These are phyloP conservation scores for Dendroctonus valens DNA, from an alignment of 1,140 invertebrate genomes.

Conservation along the genomic window DNA sequence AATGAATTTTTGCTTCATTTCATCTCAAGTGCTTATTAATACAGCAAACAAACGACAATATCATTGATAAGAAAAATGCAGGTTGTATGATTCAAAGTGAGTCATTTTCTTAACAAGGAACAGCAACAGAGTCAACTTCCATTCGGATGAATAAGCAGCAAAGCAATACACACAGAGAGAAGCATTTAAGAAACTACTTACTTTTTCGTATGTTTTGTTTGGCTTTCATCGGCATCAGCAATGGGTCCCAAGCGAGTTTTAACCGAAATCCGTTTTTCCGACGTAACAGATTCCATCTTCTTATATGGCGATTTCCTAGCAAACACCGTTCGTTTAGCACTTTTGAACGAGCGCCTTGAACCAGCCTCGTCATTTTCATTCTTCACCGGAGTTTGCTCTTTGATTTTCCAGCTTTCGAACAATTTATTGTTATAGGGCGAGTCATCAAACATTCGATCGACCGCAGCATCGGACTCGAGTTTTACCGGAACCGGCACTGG, in stretches of 20 bases:
- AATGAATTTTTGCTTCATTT: too few relatives aligned
- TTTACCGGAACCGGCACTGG: conserved; percentile 16
- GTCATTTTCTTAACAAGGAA: neutral
- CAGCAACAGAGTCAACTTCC: neutral
- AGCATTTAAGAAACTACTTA: conserved; percentile 8
- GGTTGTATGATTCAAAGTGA: neutral
- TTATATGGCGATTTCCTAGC: conserved; percentile 32
- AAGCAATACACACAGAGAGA: neutral
- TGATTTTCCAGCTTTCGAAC: conserved; percentile 27
- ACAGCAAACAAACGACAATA: too few relatives aligned
- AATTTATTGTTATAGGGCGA: conserved; percentile 35
- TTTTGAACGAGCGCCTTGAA: conserved; percentile 33
- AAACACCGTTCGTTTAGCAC: conserved; percentile 36
- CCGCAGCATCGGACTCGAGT: neutral
- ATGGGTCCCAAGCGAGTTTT: conserved; percentile 25
- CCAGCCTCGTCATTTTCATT: conserved; percentile 11
- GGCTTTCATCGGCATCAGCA: neutral
- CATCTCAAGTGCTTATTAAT: too few relatives aligned
- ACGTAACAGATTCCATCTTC: conserved; percentile 6
- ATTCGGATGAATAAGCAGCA: neutral
- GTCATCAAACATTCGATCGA: conserved; percentile 21
- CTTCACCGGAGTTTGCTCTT: conserved; percentile 26
- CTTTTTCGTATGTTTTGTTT: neutral
- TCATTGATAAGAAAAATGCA: too few relatives aligned
- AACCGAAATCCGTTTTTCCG: conserved; percentile 4